Evolutionary conservation across 1,140 invertebrate genomes (phyloP).

Genomic region (Eubasilissa regina): DNA sequence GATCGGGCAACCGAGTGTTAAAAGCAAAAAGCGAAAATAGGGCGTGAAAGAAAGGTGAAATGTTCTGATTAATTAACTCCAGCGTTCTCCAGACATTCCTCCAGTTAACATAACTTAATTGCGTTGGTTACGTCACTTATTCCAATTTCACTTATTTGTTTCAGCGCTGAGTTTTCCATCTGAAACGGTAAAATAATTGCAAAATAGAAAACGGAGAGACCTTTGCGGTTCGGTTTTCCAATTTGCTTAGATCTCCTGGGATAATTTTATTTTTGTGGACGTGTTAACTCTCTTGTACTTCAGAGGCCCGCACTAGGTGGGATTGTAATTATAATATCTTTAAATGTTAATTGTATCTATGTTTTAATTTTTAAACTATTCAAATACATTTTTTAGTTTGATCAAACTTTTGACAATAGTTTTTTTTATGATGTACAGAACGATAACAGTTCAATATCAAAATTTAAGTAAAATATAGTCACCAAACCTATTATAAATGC

Average conservation of each 20-base stretch:
- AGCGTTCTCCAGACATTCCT: conserved; percentile 20
- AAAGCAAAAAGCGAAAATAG: neutral
- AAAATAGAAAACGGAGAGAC: conserved; percentile 1
- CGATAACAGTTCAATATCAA: too few relatives aligned
- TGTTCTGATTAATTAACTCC: conserved; percentile 41
- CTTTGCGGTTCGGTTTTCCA: conserved; percentile 11
- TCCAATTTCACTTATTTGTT: conserved; percentile 35
- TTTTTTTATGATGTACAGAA: too few relatives aligned
- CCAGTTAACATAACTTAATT: conserved; percentile 49
- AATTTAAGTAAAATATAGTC: too few relatives aligned
- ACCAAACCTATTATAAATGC: too few relatives aligned
- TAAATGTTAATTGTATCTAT: too few relatives aligned
- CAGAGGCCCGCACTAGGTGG: too few relatives aligned
- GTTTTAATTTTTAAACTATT: too few relatives aligned
- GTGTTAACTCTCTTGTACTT: neutral
- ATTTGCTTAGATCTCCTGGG: neutral
- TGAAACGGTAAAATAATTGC: conserved; percentile 27
- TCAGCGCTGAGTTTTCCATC: neutral
- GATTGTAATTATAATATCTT: too few relatives aligned
- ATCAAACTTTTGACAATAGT: too few relatives aligned
- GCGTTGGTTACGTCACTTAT: conserved; percentile 31
- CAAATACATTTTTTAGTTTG: too few relatives aligned
- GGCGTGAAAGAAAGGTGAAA: conserved; percentile 17
- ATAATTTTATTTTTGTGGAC: neutral
- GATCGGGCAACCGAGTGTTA: too few relatives aligned